These are phyloP conservation scores for Formica aserva DNA, from an alignment of 2,888 invertebrate species.

Conservation along the genomic window DNA sequence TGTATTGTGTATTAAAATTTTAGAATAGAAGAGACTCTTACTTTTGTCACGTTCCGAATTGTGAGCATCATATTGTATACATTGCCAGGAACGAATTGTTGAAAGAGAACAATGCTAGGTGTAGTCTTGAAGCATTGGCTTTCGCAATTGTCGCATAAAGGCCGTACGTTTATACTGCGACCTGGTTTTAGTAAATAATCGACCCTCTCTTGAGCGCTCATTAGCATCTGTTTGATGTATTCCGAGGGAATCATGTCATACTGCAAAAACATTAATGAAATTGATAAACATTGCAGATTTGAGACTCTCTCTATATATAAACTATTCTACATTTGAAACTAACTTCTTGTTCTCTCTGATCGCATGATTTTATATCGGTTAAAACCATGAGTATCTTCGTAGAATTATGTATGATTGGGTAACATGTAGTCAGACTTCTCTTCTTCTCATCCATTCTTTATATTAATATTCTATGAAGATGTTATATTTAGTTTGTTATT, in stretches of 20 bases:
- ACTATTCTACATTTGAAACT: not conserved
- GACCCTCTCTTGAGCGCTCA: constrained; percentile 76
- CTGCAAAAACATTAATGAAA: constrained; percentile 44
- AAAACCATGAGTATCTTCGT: not conserved
- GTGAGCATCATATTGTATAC: constrained; percentile 86
- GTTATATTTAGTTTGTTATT: not conserved
- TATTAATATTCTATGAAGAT: constrained; percentile 5
- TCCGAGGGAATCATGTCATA: constrained; percentile 74
- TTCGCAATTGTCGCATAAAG: constrained; percentile 1
- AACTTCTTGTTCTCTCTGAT: constrained; percentile 4
- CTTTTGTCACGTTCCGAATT: constrained; percentile 88
- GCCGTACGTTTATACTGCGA: constrained; percentile 22
- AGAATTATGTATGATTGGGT: constrained; percentile 23
- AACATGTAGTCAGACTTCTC: not conserved
- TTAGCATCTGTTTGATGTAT: constrained; percentile 75
- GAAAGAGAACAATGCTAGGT: constrained; percentile 88
- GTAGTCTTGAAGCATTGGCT: constrained; percentile 74
- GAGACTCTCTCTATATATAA: not conserved
- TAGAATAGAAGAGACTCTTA: constrained; percentile 33
- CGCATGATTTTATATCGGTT: not conserved
- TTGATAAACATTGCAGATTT: not conserved
- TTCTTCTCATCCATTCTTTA: constrained; percentile 28
- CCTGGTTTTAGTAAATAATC: constrained; percentile 64
- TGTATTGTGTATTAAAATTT: not conserved
- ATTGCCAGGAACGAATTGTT: constrained; percentile 88